Percentiles rank a stretch among this genome's conserved stretches.
These are phyloP conservation scores for Hippocampus abdominalis DNA, from an alignment of 2,113 vertebrate species.

Conservation along the genomic window DNA sequence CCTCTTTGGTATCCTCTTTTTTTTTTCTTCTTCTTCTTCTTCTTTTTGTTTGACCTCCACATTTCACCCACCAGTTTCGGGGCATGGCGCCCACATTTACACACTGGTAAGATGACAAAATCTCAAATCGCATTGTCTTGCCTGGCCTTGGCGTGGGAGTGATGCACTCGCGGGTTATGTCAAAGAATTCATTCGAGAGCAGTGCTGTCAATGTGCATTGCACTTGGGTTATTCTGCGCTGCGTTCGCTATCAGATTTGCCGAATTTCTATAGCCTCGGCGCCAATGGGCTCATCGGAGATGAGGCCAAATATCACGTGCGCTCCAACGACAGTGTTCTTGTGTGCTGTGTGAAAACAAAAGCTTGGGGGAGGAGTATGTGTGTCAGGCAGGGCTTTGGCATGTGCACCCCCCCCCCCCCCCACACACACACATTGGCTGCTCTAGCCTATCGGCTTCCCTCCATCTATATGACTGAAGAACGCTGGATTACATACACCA, in stretches of 20 bases:
- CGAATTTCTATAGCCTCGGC: neutral
- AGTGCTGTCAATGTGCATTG: neutral
- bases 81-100: neutral
- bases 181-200: constrained; percentile 27
- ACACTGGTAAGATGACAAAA: neutral
- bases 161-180: constrained; percentile 13
- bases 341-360: constrained; percentile 44
- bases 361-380: constrained; percentile 51
- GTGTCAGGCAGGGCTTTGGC: constrained; percentile 38
- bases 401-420: constrained; percentile 29
- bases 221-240: constrained; percentile 11
- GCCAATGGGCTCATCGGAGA: neutral
- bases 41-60: neutral
- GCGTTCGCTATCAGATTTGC: constrained; percentile 13
- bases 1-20: no score
- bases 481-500: constrained; percentile 62
- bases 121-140: neutral
- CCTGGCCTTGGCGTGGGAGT: neutral
- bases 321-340: constrained; percentile 20
- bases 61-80: neutral
- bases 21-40: neutral
- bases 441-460: constrained; percentile 34
- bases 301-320: constrained; percentile 44
- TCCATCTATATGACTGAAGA: constrained; percentile 53
- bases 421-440: constrained; percentile 16